phyloP scores from a whole-genome alignment of 2,888 invertebrate species.

The Mimachlamys varia region DNA sequence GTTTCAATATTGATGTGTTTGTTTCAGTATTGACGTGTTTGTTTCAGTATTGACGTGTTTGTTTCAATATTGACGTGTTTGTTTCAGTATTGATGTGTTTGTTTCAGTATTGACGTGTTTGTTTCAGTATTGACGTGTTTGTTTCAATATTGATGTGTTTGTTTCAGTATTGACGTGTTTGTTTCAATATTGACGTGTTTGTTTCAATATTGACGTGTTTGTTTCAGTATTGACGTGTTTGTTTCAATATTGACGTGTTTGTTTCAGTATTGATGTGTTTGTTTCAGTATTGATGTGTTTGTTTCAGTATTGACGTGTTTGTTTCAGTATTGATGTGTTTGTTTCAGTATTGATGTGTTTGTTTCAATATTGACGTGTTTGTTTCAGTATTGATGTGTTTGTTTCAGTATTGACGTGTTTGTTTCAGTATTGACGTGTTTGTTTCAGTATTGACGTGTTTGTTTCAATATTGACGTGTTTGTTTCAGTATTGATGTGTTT shows the following conservation, averaged over 20 bases:
- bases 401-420: slow-evolving; percentile 44
- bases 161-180: slow-evolving; percentile 44
- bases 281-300: too few relatives aligned
- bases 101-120: slow-evolving; percentile 44
- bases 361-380: slow-evolving; percentile 44
- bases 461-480: slow-evolving; percentile 44
- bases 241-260: slow-evolving; percentile 44
- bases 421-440: slow-evolving; percentile 91
- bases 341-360: too few relatives aligned
- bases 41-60: slow-evolving; percentile 91
- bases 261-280: slow-evolving; percentile 91
- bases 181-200: slow-evolving; percentile 91
- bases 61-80: slow-evolving; percentile 44
- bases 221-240: slow-evolving; percentile 91
- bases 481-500: slow-evolving; percentile 91
- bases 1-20: slow-evolving; percentile 91
- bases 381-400: slow-evolving; percentile 91
- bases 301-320: slow-evolving; percentile 44
- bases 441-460: too few relatives aligned
- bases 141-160: too few relatives aligned
- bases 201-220: slow-evolving; percentile 44
- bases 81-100: slow-evolving; percentile 91
- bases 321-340: slow-evolving; percentile 91
- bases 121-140: slow-evolving; percentile 91
- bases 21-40: slow-evolving; percentile 44